phyloP scores from a whole-genome alignment of 2,797 vertebrate species.

The Acipenser transmontanus region DNA sequence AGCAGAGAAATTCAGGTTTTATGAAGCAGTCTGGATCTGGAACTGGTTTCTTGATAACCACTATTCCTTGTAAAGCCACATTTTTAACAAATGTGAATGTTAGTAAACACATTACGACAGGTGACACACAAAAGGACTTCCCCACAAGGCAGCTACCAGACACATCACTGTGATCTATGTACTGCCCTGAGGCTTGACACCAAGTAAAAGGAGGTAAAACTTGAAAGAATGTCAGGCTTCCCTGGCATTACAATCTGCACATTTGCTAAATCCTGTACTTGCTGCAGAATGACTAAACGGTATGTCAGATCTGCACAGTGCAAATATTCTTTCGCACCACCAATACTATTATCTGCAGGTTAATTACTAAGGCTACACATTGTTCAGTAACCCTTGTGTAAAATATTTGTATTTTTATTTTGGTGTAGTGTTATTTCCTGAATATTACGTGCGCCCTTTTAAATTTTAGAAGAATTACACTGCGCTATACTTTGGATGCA shows the following conservation, averaged over 20 bases:
- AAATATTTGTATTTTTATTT: too few species aligned
- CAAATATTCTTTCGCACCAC: too few species aligned
- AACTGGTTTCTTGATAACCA: constrained; percentile 31
- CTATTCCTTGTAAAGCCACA: constrained; percentile 23
- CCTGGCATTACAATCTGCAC: neutral
- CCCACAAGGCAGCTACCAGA: constrained; percentile 38
- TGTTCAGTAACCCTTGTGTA: too few species aligned
- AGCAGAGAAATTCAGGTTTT: constrained; percentile 17
- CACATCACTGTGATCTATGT: constrained; percentile 4
- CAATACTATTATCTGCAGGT: too few species aligned
- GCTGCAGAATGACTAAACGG: neutral
- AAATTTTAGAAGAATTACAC: too few species aligned
- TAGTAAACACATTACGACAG: constrained; percentile 39
- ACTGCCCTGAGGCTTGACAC: constrained; percentile 5
- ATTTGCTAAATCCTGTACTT: neutral
- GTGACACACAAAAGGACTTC: constrained; percentile 34
- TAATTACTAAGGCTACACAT: too few species aligned
- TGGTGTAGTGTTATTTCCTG: too few species aligned
- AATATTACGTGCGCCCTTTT: too few species aligned
- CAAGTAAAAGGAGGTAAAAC: neutral
- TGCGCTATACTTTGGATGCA: too few species aligned
- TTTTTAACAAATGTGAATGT: constrained; percentile 16
- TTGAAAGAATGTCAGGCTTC: neutral
- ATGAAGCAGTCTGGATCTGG: constrained; percentile 29
- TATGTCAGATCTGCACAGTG: too few species aligned